phyloP scores from a whole-genome alignment of 92 coral and sea anemone species.

The Porites rus region DNA sequence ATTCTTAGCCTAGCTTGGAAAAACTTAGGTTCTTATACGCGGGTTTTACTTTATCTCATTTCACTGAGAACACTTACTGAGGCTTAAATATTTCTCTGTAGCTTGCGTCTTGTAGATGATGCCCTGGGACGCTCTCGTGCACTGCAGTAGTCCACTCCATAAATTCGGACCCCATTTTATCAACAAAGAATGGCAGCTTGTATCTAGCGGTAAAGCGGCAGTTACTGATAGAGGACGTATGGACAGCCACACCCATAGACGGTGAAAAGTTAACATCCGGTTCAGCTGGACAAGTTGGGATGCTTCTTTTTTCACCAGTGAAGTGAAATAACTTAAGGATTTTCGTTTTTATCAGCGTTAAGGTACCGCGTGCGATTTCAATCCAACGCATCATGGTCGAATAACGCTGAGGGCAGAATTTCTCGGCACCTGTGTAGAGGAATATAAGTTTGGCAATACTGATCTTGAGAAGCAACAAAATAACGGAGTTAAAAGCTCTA shows the following conservation, averaged over 20 bases:
- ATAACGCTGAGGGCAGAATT: slow-evolving; percentile 61
- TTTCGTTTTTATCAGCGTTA: slow-evolving; percentile 37
- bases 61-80: slow-evolving; percentile 1
- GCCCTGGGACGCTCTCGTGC: slow-evolving; percentile 86
- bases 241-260: slow-evolving; percentile 55
- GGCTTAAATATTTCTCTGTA: slow-evolving; percentile 62
- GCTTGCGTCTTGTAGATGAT: slow-evolving; percentile 73
- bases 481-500: too few relatives aligned
- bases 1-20: too few relatives aligned
- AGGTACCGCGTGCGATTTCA: slow-evolving; percentile 40
- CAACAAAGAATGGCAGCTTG: slow-evolving; percentile 77
- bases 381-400: slow-evolving; percentile 67
- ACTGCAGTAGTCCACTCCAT: slow-evolving; percentile 72
- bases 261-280: slow-evolving; percentile 61
- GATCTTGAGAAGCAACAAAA: neutral
- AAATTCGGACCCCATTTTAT: slow-evolving; percentile 73
- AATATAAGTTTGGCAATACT: neutral
- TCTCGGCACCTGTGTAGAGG: slow-evolving; percentile 2
- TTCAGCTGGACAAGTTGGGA: slow-evolving; percentile 61
- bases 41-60: neutral
- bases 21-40: too few relatives aligned
- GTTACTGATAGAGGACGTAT: slow-evolving; percentile 46
- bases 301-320: slow-evolving; percentile 63
- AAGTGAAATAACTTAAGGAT: slow-evolving; percentile 45
- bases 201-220: slow-evolving; percentile 56